phyloP scores from a whole-genome alignment of 2,888 invertebrate species.

The Drosophila suboccidentalis region DNA sequence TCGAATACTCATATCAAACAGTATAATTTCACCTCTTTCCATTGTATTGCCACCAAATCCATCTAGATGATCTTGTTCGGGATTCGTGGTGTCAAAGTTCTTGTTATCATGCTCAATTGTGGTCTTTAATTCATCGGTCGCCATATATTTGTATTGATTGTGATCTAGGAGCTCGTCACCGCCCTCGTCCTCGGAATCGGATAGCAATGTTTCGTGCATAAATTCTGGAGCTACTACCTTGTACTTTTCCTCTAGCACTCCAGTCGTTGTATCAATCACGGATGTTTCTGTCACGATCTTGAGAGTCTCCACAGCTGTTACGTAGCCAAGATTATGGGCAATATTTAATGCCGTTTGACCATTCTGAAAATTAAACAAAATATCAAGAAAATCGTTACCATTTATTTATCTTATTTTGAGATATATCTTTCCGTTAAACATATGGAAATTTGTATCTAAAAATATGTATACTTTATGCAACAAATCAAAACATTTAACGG shows the following conservation, averaged over 20 bases:
- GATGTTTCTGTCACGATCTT: constrained; percentile 95
- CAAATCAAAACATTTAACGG: background rate
- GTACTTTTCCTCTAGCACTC: constrained; percentile 94
- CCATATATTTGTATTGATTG: constrained; percentile 92
- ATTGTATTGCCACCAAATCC: constrained; percentile 30
- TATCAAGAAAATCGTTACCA: background rate
- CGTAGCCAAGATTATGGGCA: constrained; percentile 98
- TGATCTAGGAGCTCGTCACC: constrained; percentile 89
- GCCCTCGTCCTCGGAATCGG: constrained; percentile 99
- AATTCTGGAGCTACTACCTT: constrained; percentile 98
- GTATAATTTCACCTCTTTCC: constrained; percentile 49
- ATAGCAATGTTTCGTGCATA: constrained; percentile 99
- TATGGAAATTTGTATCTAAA: background rate
- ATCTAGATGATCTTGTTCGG: constrained; percentile 86
- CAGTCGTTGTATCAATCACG: constrained; percentile 87
- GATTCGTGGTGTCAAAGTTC: constrained; percentile 89
- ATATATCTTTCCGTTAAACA: no score
- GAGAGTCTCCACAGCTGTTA: constrained; percentile 98
- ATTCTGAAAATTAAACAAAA: constrained; percentile 88
- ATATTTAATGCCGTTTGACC: constrained; percentile 99
- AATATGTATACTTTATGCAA: no score
- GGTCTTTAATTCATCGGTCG: constrained; percentile 92
- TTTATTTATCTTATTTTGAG: no score
- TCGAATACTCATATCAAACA: background rate
- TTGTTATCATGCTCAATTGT: constrained; percentile 89